Conservation (phyloP, 35 echinoderm and acorn worm genomes). For the Apostichopus japonicus region DNA sequence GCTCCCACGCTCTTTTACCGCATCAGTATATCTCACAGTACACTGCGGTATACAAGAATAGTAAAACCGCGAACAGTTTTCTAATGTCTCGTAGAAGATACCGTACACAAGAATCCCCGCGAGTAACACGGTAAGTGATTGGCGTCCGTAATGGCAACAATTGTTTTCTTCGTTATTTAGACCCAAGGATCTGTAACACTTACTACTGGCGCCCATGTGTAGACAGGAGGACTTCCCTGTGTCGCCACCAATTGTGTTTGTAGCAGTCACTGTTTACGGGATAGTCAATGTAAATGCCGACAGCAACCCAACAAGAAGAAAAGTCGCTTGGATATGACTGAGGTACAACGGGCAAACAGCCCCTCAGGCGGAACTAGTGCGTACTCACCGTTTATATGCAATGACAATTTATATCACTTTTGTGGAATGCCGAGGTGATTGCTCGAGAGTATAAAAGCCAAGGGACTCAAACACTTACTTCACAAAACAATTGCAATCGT, state of each 20-base stretch:
- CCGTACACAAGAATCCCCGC: slow-evolving; percentile 37
- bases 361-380: slow-evolving; percentile 11
- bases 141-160: slow-evolving; percentile 56
- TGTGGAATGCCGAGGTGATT: slow-evolving; percentile 41
- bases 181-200: slow-evolving; percentile 50
- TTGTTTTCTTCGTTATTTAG: slow-evolving; percentile 53
- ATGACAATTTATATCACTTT: slow-evolving; percentile 25
- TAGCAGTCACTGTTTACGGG: slow-evolving; percentile 23
- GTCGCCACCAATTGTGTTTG: slow-evolving; percentile 59
- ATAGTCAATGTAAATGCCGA: slow-evolving; percentile 24
- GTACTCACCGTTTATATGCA: slow-evolving; percentile 24
- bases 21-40: background rate
- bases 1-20: background rate
- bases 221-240: slow-evolving; percentile 56
- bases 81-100: background rate
- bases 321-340: slow-evolving; percentile 23
- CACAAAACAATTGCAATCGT: background rate
- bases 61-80: background rate
- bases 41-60: background rate
- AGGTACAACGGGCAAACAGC: slow-evolving; percentile 8
- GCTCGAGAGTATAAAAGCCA: slow-evolving; percentile 6
- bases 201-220: slow-evolving; percentile 50
- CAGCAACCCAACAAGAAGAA: slow-evolving; percentile 24
- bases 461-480: background rate
- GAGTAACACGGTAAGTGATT: slow-evolving; percentile 47